Percentiles rank a stretch among this genome's conserved stretches.
Evolutionary conservation across 23 tunicate species (phyloP).

Genomic region (Ciona savignyi): DNA sequence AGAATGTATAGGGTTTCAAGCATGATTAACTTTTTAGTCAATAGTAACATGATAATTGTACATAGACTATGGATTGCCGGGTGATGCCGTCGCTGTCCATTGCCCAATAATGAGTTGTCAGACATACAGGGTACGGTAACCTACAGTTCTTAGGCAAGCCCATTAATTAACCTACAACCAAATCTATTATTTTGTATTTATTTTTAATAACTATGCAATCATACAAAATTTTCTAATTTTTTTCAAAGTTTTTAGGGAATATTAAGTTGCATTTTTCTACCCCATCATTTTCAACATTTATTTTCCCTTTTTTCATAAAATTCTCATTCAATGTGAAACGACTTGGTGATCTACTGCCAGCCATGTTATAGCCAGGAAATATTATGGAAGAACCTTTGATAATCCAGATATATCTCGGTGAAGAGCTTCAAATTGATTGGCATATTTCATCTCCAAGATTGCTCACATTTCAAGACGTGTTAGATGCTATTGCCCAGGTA

Average conservation of each 20-base stretch:
- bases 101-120: too few relatives aligned
- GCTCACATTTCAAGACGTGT: constrained; percentile 68
- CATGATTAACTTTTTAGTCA: too few relatives aligned
- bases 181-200: too few relatives aligned
- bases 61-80: too few relatives aligned
- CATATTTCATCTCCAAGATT: constrained; percentile 37
- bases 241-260: background rate
- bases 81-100: too few relatives aligned
- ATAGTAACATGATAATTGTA: too few relatives aligned
- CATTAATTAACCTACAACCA: too few relatives aligned
- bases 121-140: too few relatives aligned
- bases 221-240: too few relatives aligned
- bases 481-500: constrained; percentile 76
- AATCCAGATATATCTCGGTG: constrained; percentile 41
- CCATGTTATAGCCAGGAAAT: background rate
- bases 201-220: too few relatives aligned
- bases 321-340: background rate
- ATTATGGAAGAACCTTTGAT: background rate
- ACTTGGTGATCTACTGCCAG: background rate
- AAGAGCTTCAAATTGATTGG: constrained; percentile 84
- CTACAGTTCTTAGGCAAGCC: too few relatives aligned
- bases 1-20: too few relatives aligned
- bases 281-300: background rate
- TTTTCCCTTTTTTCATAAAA: background rate
- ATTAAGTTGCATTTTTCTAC: background rate